phyloP scores from a whole-genome alignment of 2,113 vertebrate species.

The Phylloscopus whistleri region DNA sequence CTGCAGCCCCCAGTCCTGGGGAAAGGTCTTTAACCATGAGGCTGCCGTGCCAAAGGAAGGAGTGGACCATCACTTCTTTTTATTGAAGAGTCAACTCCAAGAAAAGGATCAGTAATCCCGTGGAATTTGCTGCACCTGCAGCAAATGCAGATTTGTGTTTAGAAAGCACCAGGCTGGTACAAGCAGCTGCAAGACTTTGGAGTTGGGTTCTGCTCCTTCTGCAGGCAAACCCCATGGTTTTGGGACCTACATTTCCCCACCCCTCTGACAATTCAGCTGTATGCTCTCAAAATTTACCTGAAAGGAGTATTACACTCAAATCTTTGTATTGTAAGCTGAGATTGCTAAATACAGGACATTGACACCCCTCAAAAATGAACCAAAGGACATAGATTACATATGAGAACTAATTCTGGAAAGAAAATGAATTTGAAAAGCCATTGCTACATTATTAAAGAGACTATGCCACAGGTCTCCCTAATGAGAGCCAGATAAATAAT shows the following conservation, averaged over 20 bases:
- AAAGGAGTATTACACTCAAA: neutral
- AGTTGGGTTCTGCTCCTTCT: neutral
- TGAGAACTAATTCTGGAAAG: slow-evolving; percentile 10
- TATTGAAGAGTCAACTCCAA: neutral
- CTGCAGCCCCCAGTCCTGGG: neutral
- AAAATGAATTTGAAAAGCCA: slow-evolving; percentile 40
- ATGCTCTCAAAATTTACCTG: neutral
- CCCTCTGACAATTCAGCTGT: neutral
- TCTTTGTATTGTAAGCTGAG: neutral
- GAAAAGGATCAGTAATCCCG: neutral
- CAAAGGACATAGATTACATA: neutral
- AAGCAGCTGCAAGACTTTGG: neutral
- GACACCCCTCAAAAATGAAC: neutral
- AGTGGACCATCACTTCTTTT: neutral
- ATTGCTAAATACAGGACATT: neutral
- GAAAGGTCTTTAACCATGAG: neutral
- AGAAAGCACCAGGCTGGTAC: neutral
- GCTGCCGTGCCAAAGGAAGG: neutral
- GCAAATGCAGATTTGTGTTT: neutral
- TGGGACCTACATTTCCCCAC: neutral
- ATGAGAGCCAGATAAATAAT: slow-evolving; percentile 49
- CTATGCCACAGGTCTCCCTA: slow-evolving; percentile 16
- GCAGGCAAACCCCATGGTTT: neutral
- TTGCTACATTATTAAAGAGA: slow-evolving; percentile 24
- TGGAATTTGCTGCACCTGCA: neutral